Evolutionary conservation across 2,113 vertebrate species (phyloP).

Genomic region (Machaerirhynchus nigripectus): DNA sequence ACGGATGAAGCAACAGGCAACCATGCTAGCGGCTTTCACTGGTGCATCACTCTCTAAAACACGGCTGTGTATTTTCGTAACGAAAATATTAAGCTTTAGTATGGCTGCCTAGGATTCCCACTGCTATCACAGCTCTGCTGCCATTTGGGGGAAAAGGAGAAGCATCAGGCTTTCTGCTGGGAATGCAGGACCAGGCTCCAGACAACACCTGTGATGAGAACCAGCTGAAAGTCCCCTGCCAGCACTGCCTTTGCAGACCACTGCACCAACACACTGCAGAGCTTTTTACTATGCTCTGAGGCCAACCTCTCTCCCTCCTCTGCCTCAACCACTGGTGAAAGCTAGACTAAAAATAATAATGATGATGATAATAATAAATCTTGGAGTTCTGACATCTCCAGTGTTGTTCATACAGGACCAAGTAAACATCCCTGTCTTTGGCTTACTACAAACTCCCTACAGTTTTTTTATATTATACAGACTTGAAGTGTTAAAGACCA

Average conservation of each 20-base stretch:
- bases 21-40: not conserved
- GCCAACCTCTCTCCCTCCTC: not conserved
- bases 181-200: not conserved
- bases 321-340: not conserved
- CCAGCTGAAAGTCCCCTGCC: not conserved
- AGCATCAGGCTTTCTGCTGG: not conserved
- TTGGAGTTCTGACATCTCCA: not conserved
- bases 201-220: not conserved
- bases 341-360: not conserved
- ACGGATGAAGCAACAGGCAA: constrained; percentile 4
- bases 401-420: not conserved
- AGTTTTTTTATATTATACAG: not conserved
- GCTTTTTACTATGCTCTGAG: not conserved
- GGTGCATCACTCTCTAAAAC: not conserved
- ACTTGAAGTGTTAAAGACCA: not conserved
- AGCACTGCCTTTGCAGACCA: not conserved
- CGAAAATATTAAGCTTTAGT: not conserved
- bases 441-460: not conserved
- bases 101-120: not conserved
- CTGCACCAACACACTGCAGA: not conserved
- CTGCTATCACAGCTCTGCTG: not conserved
- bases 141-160: not conserved
- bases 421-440: not conserved
- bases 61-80: not conserved
- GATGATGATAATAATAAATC: not conserved